Evolutionary conservation across 2,888 invertebrate genomes (phyloP).

Genomic region (Scaptomyza reducta): DNA sequence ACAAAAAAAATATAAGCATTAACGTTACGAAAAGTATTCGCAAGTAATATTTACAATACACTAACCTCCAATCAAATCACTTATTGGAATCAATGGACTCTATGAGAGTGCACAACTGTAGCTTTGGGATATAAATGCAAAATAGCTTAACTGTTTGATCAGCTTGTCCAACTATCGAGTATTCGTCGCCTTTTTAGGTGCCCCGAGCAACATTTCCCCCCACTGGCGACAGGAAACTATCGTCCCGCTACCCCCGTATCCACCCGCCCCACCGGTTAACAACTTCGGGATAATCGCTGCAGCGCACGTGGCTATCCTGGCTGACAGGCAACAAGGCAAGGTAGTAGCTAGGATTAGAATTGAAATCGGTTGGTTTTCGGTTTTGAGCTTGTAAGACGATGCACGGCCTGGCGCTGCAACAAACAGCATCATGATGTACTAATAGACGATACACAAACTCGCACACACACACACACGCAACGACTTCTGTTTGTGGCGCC

Average conservation of each 20-base stretch:
- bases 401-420: constrained; percentile 23
- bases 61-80: not conserved
- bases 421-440: constrained; percentile 33
- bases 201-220: constrained; percentile 3
- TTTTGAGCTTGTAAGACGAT: constrained; percentile 31
- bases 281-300: not conserved
- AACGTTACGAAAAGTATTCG: too few species aligned
- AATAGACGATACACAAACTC: constrained; percentile 11
- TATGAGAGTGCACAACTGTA: not conserved
- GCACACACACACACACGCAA: constrained; percentile 1
- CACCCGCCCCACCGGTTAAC: not conserved
- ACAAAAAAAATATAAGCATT: too few species aligned
- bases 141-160: constrained; percentile 61
- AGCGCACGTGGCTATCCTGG: constrained; percentile 59
- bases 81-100: constrained; percentile 13
- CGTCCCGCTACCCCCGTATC: not conserved
- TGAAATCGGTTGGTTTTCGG: constrained; percentile 4
- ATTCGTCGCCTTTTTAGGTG: constrained; percentile 63
- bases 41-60: too few species aligned
- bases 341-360: constrained; percentile 18
- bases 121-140: constrained; percentile 35
- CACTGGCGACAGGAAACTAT: constrained; percentile 62
- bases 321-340: constrained; percentile 53
- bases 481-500: constrained; percentile 41
- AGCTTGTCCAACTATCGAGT: constrained; percentile 71